phyloP scores from a whole-genome alignment of 2,888 invertebrate genomes.

The Nymphalis c-album region DNA sequence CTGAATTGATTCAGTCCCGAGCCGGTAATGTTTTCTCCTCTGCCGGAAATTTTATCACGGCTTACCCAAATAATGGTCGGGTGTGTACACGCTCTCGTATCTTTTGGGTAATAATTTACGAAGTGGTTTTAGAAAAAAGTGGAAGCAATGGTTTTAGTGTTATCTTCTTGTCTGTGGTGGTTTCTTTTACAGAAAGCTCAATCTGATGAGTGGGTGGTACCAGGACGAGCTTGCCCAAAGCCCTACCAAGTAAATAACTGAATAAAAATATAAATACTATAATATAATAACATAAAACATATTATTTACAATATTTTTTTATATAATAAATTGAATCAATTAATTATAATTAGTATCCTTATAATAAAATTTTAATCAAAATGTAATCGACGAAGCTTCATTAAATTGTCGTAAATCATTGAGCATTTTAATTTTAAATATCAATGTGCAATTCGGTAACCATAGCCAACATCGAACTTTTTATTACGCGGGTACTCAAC shows the following conservation, averaged over 20 bases:
- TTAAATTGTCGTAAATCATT: not conserved
- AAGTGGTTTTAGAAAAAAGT: conserved; percentile 24
- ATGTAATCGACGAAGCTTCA: not conserved
- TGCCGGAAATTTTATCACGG: conserved; percentile 36
- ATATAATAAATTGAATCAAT: too few species aligned
- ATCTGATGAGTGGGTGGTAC: too few species aligned
- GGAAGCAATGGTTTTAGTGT: not conserved
- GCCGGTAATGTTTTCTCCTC: conserved; percentile 33
- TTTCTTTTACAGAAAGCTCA: not conserved
- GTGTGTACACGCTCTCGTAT: conserved; percentile 33
- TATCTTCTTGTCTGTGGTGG: not conserved
- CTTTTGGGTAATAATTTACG: conserved; percentile 32
- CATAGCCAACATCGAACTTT: conserved; percentile 14
- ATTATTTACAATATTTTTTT: too few species aligned
- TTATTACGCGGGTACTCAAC: conserved; percentile 19
- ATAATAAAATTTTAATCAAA: not conserved
- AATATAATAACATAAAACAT: too few species aligned
- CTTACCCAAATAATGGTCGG: conserved; percentile 34
- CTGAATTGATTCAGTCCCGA: conserved; percentile 38
- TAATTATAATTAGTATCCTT: not conserved
- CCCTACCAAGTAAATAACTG: too few species aligned
- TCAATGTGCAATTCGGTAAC: conserved; percentile 3
- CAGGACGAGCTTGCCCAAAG: too few species aligned
- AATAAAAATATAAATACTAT: too few species aligned
- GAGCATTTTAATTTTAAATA: conserved; percentile 1